phyloP scores from a whole-genome alignment of 92 coral and sea anemone species.

The Siderastrea siderea region DNA sequence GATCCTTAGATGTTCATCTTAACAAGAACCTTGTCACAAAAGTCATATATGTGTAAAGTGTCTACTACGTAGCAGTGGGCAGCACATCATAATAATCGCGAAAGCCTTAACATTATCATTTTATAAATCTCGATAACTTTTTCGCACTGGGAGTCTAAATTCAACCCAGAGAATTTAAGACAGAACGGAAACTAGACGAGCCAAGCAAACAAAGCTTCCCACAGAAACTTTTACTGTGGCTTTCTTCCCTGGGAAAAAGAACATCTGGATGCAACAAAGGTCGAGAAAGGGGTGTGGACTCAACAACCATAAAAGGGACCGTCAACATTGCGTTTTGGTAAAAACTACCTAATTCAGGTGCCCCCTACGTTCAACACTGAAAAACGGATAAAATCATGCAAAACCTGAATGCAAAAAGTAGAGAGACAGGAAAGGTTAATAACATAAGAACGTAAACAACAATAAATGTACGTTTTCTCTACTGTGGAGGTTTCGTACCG shows the following conservation, averaged over 20 bases:
- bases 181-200: slow-evolving; percentile 19
- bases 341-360: slow-evolving; percentile 51
- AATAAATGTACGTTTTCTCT: too few species aligned
- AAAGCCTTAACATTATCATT: slow-evolving; percentile 2
- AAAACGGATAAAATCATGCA: slow-evolving; percentile 29
- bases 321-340: slow-evolving; percentile 16
- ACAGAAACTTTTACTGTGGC: slow-evolving; percentile 25
- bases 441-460: slow-evolving; percentile 10
- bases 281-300: slow-evolving; percentile 35
- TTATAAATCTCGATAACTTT: slow-evolving; percentile 6
- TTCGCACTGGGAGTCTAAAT: not conserved
- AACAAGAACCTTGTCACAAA: too few species aligned
- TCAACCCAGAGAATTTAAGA: not conserved
- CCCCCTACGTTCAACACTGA: slow-evolving; percentile 47
- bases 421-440: slow-evolving; percentile 4
- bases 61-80: not conserved
- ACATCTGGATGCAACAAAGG: slow-evolving; percentile 40
- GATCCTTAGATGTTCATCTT: too few species aligned
- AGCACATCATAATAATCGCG: not conserved
- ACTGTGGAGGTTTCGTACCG: too few species aligned
- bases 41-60: too few species aligned
- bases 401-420: slow-evolving; percentile 13
- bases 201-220: slow-evolving; percentile 32
- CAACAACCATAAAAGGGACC: slow-evolving; percentile 40
- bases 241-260: slow-evolving; percentile 55